A percentile compares a stretch with the other conserved stretches of the same genome.
Evolutionary conservation across 2,113 vertebrate genomes (phyloP).

Genomic region (Irena cyanogastra): DNA sequence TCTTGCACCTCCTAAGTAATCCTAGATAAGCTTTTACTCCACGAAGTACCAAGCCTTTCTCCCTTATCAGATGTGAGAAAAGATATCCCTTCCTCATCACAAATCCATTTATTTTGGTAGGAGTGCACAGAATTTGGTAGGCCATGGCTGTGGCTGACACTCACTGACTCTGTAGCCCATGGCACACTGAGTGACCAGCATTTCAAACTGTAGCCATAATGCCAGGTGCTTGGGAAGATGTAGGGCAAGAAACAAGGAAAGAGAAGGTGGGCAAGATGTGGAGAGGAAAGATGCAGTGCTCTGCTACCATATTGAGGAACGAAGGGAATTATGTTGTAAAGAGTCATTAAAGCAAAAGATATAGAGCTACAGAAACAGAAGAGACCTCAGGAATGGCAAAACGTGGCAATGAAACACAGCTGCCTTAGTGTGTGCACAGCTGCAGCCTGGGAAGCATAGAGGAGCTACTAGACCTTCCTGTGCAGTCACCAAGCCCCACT

Average conservation of each 20-base stretch:
- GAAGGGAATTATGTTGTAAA: neutral
- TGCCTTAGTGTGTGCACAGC: neutral
- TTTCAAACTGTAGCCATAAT: neutral
- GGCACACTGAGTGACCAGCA: rapidly evolving
- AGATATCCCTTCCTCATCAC: neutral
- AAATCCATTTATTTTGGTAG: neutral
- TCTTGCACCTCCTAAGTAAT: neutral
- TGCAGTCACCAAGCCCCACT: neutral
- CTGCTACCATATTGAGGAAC: neutral
- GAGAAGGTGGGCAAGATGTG: neutral
- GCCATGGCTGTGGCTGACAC: neutral
- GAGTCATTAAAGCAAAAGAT: neutral
- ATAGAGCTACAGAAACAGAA: neutral
- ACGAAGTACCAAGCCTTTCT: neutral
- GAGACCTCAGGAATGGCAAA: neutral
- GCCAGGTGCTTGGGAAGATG: neutral
- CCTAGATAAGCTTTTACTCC: neutral
- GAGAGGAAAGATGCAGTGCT: neutral
- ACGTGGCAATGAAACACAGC: neutral
- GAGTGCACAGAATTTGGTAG: neutral
- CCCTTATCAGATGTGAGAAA: neutral
- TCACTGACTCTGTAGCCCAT: rapidly evolving
- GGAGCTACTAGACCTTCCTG: neutral
- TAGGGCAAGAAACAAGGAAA: neutral
- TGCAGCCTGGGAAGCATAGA: neutral